These are phyloP conservation scores for Prostheceraeus crozeri DNA, from an alignment of 2,888 invertebrate species.

Conservation along the genomic window DNA sequence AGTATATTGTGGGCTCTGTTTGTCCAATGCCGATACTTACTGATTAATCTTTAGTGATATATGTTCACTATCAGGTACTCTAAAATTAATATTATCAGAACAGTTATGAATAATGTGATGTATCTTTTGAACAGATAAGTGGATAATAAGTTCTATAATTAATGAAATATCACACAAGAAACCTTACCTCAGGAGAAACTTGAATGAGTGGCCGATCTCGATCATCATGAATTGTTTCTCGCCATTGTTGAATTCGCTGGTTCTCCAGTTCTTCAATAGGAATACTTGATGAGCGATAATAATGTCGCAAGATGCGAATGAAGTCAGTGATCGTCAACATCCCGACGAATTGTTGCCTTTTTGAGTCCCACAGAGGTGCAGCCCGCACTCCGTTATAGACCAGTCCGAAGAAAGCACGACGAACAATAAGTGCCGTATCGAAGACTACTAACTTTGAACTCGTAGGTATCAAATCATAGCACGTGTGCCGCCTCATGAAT, in stretches of 20 bases:
- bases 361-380: constrained; percentile 92
- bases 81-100: too few relatives aligned
- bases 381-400: constrained; percentile 97
- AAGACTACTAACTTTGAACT: constrained; percentile 98
- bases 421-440: constrained; percentile 88
- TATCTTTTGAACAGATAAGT: too few relatives aligned
- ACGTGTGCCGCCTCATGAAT: constrained; percentile 98
- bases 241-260: constrained; percentile 66
- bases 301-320: constrained; percentile 84
- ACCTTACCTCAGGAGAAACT: too few relatives aligned
- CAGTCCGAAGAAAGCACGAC: constrained; percentile 97
- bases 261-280: constrained; percentile 93
- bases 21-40: too few relatives aligned
- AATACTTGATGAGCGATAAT: constrained; percentile 73
- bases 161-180: too few relatives aligned
- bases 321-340: constrained; percentile 99
- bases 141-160: too few relatives aligned
- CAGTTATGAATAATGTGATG: too few relatives aligned
- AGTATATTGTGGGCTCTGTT: too few relatives aligned
- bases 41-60: too few relatives aligned
- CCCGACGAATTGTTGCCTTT: constrained; percentile 79
- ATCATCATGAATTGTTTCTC: constrained; percentile 14
- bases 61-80: too few relatives aligned
- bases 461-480: constrained; percentile 97
- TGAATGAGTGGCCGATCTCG: too few relatives aligned